phyloP scores from a whole-genome alignment of 2,888 invertebrate species.

The Arenicola marina region DNA sequence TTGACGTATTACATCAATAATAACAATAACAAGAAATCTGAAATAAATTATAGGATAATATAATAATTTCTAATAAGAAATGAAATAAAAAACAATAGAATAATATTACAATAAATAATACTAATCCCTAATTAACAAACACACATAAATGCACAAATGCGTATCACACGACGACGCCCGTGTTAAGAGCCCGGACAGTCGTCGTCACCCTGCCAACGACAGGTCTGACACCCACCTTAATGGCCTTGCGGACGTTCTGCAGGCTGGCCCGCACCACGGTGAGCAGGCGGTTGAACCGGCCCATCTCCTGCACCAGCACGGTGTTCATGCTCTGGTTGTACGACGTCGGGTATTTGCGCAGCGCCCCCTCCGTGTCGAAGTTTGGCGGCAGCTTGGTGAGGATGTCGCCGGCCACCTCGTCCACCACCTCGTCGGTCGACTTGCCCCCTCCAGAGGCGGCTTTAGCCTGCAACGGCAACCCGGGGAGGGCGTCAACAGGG shows the following conservation, averaged over 20 bases:
- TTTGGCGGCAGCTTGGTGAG: constrained; percentile 65
- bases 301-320: constrained; percentile 63
- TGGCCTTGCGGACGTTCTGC: constrained; percentile 59
- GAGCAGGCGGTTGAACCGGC: constrained; percentile 60
- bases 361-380: constrained; percentile 58
- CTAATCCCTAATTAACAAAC: too few species aligned
- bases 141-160: too few species aligned
- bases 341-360: constrained; percentile 60
- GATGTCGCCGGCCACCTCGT: constrained; percentile 79
- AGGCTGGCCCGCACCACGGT: constrained; percentile 54
- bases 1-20: too few species aligned
- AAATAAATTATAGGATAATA: too few species aligned
- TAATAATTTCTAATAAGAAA: too few species aligned
- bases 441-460: constrained; percentile 63
- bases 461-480: constrained; percentile 56
- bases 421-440: constrained; percentile 80
- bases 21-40: too few species aligned
- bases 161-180: too few species aligned
- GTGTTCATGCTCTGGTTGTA: constrained; percentile 63
- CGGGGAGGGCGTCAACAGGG: too few species aligned
- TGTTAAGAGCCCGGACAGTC: too few species aligned
- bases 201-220: too few species aligned
- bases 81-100: too few species aligned
- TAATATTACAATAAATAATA: too few species aligned
- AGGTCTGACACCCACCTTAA: constrained; percentile 57